Evolutionary conservation across 2,113 vertebrate species (phyloP), one percentile per base, ranked within the genome.

Genomic region (Malaclemys terrapin): DNA sequence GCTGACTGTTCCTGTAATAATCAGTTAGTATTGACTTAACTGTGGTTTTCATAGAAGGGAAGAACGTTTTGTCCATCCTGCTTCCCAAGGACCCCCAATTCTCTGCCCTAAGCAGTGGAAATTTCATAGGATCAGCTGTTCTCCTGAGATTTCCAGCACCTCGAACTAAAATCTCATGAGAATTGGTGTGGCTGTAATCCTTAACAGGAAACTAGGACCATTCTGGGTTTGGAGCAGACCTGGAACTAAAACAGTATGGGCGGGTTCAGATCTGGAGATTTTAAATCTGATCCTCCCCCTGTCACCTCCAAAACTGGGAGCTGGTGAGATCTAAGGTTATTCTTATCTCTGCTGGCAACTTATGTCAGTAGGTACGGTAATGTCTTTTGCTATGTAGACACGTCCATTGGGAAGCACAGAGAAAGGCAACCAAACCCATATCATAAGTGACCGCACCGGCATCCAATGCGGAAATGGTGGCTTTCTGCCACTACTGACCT

Each of bases 21-120:
- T 11, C n/a, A n/a, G 80, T 59, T 94, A 89, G 56, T 91, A 38
- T 87, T 95, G 95, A 89, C 82, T 29, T 94, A 89, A 96, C 88
- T 25, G 14, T 20, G 5, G 47, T 82, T 96, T 95, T 24, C 42
- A 80, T 16, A 91, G 85, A 95, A 85, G 81, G 62, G 76, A 85
- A 47, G 56, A 91, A 42, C 6, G 8, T 89, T 95, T 79, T 95
- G 5, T 89, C 81, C 72, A 59, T 95, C 95, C 89, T 20, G 72
- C n/a, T 42, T 76, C 22, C n/a, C 10, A 76, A 76, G 42, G 10
- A 35, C 82, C 80, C 27, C 95, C 69, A 76, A 31, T 29, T 59
- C 19, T 85, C 31, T 82, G 54, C 14, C 53, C 29, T 35, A 45
- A 84, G 62, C 49, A 22, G 62, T 65, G 35, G 87, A 69, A 53